Base-by-base conservation (phyloP, 2,888 invertebrate species). In the Boloria euphrosyne region DNA sequence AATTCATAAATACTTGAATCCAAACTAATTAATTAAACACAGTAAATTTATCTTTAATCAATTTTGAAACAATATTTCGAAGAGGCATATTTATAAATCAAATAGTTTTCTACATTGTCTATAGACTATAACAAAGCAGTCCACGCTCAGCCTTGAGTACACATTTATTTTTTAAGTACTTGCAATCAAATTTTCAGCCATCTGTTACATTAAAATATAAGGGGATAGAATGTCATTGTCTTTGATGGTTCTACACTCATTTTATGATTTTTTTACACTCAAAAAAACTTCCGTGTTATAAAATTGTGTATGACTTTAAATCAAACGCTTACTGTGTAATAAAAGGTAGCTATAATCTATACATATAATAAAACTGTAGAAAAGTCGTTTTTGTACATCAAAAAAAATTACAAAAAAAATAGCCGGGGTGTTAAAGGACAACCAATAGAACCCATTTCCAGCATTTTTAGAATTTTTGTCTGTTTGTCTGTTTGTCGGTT, bases 241-340 rank as follows among this genome's bases (percentile, higher is more conserved):
- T 70, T 71, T 65, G 27, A 69, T 63, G 65, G 44, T 6, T 17
- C 31, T 43, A 67, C 66, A 61, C 46, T 49, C 43, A 47, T 62
- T 72, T 68, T 59, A 67, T 58, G 54, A 59, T 31, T 58, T 53
- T 63, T 71, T 70, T 67, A 62, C 60, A 13, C 47, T 47, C 16
- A 59, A 2, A 49, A 22, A 6, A 22, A 13, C 43, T 67, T 63
- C 63, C 67, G 58, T 63, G 47, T 59, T 49, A 44, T 47, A 16
- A 50, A 61, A 55, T 55, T 50, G 54, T 50, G 13, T 13, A 31
- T 59, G 49, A 49, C 49, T 49, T 59, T 59, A 27, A 27, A 49
- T 31, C 17, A 49, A 27, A 44, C n/a, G 43, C 44, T 57, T 57
- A 46, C 13, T n/a, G 4, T 46, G 0, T 4, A 54, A 54, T 54